Evolutionary conservation across 2,888 invertebrate species (phyloP).

Genomic region (Papilio gigon): DNA sequence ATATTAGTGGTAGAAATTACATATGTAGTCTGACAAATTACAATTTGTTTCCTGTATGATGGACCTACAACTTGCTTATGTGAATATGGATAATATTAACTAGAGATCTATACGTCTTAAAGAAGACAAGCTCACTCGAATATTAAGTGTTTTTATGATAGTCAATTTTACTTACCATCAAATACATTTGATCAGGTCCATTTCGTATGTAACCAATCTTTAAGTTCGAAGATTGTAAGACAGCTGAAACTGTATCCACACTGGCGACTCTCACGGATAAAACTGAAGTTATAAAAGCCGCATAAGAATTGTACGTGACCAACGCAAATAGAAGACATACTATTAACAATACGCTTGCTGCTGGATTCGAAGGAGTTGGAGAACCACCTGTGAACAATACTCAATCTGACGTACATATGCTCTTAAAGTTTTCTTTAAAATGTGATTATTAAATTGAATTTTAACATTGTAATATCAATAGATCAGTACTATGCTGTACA

Average conservation of each 20-base stretch:
- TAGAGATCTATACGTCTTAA: neutral
- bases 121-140: neutral
- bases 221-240: conserved; percentile 80
- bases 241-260: conserved; percentile 83
- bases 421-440: too few species aligned
- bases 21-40: too few species aligned
- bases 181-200: conserved; percentile 84
- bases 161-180: conserved; percentile 73
- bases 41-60: too few species aligned
- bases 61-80: neutral
- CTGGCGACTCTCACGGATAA: conserved; percentile 83
- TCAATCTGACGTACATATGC: too few species aligned
- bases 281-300: conserved; percentile 86
- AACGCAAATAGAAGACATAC: conserved; percentile 83
- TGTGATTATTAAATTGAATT: too few species aligned
- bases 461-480: neutral
- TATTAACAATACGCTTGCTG: conserved; percentile 82
- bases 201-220: conserved; percentile 83
- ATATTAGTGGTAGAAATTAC: too few species aligned
- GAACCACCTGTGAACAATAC: conserved; percentile 77
- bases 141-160: neutral
- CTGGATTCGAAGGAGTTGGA: conserved; percentile 80
- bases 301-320: conserved; percentile 85
- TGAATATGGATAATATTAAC: neutral
- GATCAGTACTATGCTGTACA: neutral